Conservation (phyloP, 2,888 invertebrate species). For the Agrochola litura region DNA sequence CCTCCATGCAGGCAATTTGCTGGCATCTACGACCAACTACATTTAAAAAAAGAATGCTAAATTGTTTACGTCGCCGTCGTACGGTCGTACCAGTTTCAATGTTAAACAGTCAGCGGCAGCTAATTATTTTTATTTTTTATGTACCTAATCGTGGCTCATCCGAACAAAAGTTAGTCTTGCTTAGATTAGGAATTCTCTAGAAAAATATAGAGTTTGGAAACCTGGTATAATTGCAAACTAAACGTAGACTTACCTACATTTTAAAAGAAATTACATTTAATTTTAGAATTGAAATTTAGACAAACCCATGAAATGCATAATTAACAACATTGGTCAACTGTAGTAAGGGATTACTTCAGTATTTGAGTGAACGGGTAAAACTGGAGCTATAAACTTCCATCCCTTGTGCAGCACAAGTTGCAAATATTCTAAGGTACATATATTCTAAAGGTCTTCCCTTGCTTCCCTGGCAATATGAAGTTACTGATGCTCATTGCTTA, state of each 20-base stretch:
- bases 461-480: neutral
- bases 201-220: slow-evolving; percentile 15
- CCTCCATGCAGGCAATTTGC: slow-evolving; percentile 46
- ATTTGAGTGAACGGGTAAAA: neutral
- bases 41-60: slow-evolving; percentile 26
- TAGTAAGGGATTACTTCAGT: neutral
- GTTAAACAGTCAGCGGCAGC: too few relatives aligned
- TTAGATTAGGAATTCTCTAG: slow-evolving; percentile 1
- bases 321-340: neutral
- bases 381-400: neutral
- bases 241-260: slow-evolving; percentile 5
- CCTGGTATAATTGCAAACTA: neutral
- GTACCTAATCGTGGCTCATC: slow-evolving; percentile 7
- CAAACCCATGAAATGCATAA: neutral
- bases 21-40: slow-evolving; percentile 32
- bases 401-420: neutral
- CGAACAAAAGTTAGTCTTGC: slow-evolving; percentile 23
- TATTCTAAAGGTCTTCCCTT: neutral
- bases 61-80: neutral
- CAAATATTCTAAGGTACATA: neutral
- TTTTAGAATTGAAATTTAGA: neutral
- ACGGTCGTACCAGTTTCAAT: slow-evolving; percentile 21
- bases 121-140: slow-evolving; percentile 14
- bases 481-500: neutral
- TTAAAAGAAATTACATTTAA: neutral